phyloP scores from a whole-genome alignment of 1,140 invertebrate species.

The Brevipalpus yothersi region DNA sequence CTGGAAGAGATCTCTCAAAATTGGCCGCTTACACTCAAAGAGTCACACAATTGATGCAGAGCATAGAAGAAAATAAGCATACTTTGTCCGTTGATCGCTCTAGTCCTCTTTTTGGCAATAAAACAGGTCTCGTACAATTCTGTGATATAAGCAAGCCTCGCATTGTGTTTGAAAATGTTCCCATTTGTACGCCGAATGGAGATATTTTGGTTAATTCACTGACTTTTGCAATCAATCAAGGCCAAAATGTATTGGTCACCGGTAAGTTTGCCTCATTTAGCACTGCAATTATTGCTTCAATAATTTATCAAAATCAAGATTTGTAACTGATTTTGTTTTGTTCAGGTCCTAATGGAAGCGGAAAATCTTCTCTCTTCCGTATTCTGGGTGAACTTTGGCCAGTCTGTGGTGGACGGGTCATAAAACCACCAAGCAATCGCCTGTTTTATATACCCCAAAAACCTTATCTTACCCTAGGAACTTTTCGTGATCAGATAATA shows the following conservation, averaged over 20 bases:
- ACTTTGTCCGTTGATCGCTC: neutral
- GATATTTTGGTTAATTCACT: conserved; percentile 74
- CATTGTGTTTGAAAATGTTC: conserved; percentile 57
- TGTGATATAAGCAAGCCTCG: conserved; percentile 6
- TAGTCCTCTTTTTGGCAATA: neutral
- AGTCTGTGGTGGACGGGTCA: conserved; percentile 59
- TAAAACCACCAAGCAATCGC: conserved; percentile 74
- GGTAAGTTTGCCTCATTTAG: neutral
- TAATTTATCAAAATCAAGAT: neutral
- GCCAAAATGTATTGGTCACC: conserved; percentile 9
- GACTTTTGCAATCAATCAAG: conserved; percentile 28
- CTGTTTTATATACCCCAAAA: conserved; percentile 85
- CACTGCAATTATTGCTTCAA: neutral
- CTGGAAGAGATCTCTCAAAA: conserved; percentile 74
- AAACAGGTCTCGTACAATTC: conserved; percentile 2
- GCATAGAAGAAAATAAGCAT: conserved; percentile 37
- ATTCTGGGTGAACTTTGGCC: conserved; percentile 90
- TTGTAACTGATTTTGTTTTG: neutral
- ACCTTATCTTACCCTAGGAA: conserved; percentile 76
- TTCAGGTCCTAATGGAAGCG: conserved; percentile 79
- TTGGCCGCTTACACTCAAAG: conserved; percentile 66
- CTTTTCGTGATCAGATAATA: conserved; percentile 56
- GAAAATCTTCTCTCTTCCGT: conserved; percentile 80
- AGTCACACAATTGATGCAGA: conserved; percentile 64
- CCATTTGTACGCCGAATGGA: conserved; percentile 86